Percentiles rank a stretch among this genome's conserved stretches.
phyloP scores from a whole-genome alignment of 2,113 vertebrate genomes.

The Polyodon spathula region DNA sequence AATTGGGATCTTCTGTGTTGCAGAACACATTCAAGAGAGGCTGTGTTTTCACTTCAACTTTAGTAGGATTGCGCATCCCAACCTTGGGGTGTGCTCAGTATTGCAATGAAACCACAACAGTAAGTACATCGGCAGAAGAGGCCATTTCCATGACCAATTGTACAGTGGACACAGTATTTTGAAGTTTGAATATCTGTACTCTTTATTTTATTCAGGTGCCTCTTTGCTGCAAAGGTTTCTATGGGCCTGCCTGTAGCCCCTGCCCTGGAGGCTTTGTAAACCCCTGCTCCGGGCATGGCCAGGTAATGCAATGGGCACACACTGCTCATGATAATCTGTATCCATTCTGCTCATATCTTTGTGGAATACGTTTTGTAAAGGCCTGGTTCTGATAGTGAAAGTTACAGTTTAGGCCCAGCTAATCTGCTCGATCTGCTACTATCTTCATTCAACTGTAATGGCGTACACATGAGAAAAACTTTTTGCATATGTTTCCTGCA shows the following conservation, averaged over 20 bases:
- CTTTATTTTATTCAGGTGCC: constrained; percentile 45
- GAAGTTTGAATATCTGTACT: neutral
- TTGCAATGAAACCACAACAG: constrained; percentile 56
- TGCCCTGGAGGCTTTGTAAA: constrained; percentile 75
- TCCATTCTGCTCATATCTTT: neutral
- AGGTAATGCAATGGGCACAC: constrained; percentile 47
- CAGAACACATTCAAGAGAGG: constrained; percentile 41
- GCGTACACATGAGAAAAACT: too few relatives aligned
- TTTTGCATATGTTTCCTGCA: constrained; percentile 25
- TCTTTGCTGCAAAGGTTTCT: constrained; percentile 82
- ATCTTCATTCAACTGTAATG: too few relatives aligned
- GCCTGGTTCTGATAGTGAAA: too few relatives aligned
- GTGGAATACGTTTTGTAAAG: neutral
- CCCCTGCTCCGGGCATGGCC: constrained; percentile 73
- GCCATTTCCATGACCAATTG: neutral
- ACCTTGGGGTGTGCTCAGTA: constrained; percentile 41
- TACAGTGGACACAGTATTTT: neutral
- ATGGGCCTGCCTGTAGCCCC: constrained; percentile 65
- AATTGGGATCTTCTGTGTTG: constrained; percentile 13
- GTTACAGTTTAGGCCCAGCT: too few relatives aligned
- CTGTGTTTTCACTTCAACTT: constrained; percentile 39
- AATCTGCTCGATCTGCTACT: too few relatives aligned
- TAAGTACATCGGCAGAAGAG: constrained; percentile 23
- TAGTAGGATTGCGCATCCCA: constrained; percentile 5
- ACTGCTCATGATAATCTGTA: neutral